Percentiles rank a stretch among this genome's conserved stretches.
phyloP scores from a whole-genome alignment of 2,888 invertebrate species.

The Brachypterus glaber region DNA sequence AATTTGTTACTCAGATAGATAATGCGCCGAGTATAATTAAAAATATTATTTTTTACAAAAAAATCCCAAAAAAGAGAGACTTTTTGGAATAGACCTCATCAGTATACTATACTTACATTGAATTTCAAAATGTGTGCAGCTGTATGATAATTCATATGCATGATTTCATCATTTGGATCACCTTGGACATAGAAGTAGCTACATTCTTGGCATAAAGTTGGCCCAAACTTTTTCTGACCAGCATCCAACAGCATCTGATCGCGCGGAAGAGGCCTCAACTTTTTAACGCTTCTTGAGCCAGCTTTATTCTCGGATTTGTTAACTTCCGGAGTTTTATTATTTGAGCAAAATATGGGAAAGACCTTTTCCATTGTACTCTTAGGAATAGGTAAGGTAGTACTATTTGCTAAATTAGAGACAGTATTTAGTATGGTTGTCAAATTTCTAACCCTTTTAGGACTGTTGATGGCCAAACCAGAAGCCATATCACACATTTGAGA shows the following conservation, averaged over 20 bases:
- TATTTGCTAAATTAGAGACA: slow-evolving; percentile 18
- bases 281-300: not conserved
- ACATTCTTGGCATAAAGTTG: slow-evolving; percentile 64
- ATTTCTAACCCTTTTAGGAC: slow-evolving; percentile 39
- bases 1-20: too few relatives aligned
- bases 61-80: slow-evolving; percentile 4
- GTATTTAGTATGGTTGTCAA: slow-evolving; percentile 28
- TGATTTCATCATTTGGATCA: slow-evolving; percentile 69
- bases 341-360: slow-evolving; percentile 42
- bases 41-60: too few relatives aligned
- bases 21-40: too few relatives aligned
- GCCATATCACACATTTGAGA: slow-evolving; percentile 45
- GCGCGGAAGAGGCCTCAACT: slow-evolving; percentile 1
- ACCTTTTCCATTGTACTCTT: slow-evolving; percentile 29
- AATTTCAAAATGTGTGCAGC: slow-evolving; percentile 56
- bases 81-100: slow-evolving; percentile 2
- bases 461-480: slow-evolving; percentile 41
- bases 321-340: slow-evolving; percentile 13
- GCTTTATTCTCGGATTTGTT: slow-evolving; percentile 14
- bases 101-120: slow-evolving; percentile 43
- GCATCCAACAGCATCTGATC: slow-evolving; percentile 73
- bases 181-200: slow-evolving; percentile 62
- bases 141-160: slow-evolving; percentile 66
- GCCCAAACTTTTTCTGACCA: slow-evolving; percentile 73
- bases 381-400: slow-evolving; percentile 15